Percentiles rank a stretch among this genome's conserved stretches.
Evolutionary conservation across 92 coral and sea anemone species (phyloP).

Genomic region (Heliopora coerulea): DNA sequence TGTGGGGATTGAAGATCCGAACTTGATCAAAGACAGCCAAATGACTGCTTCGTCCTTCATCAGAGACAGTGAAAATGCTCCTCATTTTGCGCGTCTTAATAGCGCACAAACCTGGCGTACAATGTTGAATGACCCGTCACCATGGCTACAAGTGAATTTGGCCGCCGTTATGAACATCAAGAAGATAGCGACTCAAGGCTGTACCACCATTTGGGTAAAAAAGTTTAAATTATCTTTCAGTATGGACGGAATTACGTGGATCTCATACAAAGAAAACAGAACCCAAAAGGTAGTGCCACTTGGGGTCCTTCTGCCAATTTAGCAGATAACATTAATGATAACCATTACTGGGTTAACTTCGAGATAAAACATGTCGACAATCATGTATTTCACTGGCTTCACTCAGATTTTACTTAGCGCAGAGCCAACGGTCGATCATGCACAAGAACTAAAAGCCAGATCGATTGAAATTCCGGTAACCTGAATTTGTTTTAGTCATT

Average conservation of each 20-base stretch:
- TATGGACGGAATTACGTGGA: slow-evolving; percentile 4
- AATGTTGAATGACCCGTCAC: neutral
- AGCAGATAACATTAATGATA: too few relatives aligned
- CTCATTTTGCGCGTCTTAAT: slow-evolving; percentile 17
- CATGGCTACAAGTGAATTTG: slow-evolving; percentile 30
- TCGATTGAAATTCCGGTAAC: too few relatives aligned
- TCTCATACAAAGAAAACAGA: neutral
- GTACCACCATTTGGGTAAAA: neutral
- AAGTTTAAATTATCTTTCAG: slow-evolving; percentile 11
- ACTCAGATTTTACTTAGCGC: too few relatives aligned
- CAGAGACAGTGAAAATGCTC: neutral
- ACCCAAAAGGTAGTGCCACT: neutral
- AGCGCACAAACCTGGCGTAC: neutral
- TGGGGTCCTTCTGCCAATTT: too few relatives aligned
- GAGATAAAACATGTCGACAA: too few relatives aligned
- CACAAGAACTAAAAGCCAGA: too few relatives aligned
- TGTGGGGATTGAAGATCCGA: slow-evolving; percentile 14
- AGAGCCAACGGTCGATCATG: too few relatives aligned
- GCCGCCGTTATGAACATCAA: neutral
- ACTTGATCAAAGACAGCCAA: slow-evolving; percentile 21
- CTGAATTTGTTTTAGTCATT: too few relatives aligned
- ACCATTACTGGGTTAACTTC: too few relatives aligned
- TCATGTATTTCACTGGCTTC: too few relatives aligned
- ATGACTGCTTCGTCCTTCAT: slow-evolving; percentile 19
- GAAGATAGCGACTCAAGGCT: slow-evolving; percentile 1